Evolutionary conservation across 2,113 vertebrate genomes (phyloP), one percentile per base, ranked within the genome.

Genomic region (Menura novaehollandiae): DNA sequence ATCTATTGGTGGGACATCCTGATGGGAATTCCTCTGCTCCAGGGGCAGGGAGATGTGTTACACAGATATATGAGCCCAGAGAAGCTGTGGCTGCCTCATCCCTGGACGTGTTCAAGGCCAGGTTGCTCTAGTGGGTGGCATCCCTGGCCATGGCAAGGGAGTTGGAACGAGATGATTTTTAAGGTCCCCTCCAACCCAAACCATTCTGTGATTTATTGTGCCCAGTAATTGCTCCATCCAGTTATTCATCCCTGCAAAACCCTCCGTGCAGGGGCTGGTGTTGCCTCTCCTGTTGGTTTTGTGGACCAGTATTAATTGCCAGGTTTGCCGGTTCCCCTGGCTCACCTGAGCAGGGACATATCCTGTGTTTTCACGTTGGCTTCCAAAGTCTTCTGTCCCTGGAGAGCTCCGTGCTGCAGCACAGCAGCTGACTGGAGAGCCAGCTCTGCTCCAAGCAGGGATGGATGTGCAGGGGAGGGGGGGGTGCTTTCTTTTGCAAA

Each of bases 381-480:
- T 78, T 1, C 15, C 33, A 20, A 28, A 91, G 63, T 59, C 44
- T 21, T 77, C 77, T 32, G 35, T 55, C 75, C 69, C 88, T 24
- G 75, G 72, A 85, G 79, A 88, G 77, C 91, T 46, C 32, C 8
- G 55, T 53, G 44, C 79, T 76, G 59, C 60, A 76, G 35, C 39
- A 9, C 49, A 67, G 46, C 91, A 95, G 91, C 97, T 95, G 81
- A 76, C 37, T 55, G 66, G 93, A 91, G 92, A 97, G 88, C 32
- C 1, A 0, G 82, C 88, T 94, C 72, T 18, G 6, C 7, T 88
- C 74, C 2, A 32, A 69, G 81, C 28, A 2, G 94, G 91, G 39
- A 9, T 3, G 35, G 82, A 18, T 64, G 77, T 4, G 15, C 32
- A 51, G 68, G 85, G 53, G 44, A 75, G 73, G 26, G 76, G 39